phyloP scores from a whole-genome alignment of 2,113 vertebrate species.

The Platichthys flesus region DNA sequence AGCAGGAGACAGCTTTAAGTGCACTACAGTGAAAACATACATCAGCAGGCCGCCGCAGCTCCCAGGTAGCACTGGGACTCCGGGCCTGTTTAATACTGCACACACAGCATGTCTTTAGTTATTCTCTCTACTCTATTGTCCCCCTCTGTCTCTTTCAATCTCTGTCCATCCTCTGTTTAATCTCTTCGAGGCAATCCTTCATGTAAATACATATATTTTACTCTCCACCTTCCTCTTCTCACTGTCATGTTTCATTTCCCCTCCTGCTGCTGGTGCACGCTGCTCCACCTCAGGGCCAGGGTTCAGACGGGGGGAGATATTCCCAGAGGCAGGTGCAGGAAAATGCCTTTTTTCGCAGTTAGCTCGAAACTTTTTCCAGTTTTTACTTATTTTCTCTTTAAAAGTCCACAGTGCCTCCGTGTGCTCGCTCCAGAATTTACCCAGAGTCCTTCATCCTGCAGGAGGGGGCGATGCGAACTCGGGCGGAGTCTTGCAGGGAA shows the following conservation, averaged over 20 bases:
- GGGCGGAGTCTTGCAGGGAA: conserved; percentile 51
- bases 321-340: neutral
- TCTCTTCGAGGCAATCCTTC: conserved; percentile 29
- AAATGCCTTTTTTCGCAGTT: conserved; percentile 15
- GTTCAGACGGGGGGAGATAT: conserved; percentile 6
- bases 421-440: conserved; percentile 24
- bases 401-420: conserved; percentile 18
- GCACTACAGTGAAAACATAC: conserved; percentile 50
- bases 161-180: neutral
- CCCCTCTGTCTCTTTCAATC: conserved; percentile 29
- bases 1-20: conserved; percentile 36
- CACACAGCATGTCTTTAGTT: conserved; percentile 35
- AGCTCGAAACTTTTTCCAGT: conserved; percentile 6
- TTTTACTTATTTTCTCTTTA: neutral
- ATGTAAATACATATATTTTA: conserved; percentile 43
- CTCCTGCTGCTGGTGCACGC: neutral
- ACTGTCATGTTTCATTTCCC: neutral
- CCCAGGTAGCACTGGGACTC: conserved; percentile 48
- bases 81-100: conserved; percentile 50
- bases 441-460: conserved; percentile 47
- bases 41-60: conserved; percentile 51
- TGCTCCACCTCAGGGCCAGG: no score
- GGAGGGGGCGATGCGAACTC: neutral
- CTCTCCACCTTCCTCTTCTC: neutral
- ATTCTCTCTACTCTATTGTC: conserved; percentile 30